phyloP scores from a whole-genome alignment of 2,113 vertebrate species.

The Macheiramphus alcinus region DNA sequence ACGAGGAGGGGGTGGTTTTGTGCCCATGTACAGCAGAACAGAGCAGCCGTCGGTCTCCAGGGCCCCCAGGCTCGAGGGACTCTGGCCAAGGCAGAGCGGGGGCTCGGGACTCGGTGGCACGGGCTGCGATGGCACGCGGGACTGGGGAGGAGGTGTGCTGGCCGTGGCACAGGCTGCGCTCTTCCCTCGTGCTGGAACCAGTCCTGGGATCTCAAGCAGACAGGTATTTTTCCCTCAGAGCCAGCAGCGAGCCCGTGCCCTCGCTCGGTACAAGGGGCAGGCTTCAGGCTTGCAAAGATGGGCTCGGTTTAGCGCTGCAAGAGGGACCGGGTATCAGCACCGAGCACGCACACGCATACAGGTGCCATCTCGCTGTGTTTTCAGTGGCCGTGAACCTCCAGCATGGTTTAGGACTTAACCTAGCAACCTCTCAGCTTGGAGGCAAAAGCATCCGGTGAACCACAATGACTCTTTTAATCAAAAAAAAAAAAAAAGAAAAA shows the following conservation, averaged over 20 bases:
- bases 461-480: background rate
- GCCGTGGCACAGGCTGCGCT: background rate
- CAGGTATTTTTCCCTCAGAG: background rate
- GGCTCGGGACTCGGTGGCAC: background rate
- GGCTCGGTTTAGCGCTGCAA: accelerated
- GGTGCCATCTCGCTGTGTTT: background rate
- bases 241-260: background rate
- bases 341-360: background rate
- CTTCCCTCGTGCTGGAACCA: background rate
- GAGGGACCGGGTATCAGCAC: background rate
- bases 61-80: background rate
- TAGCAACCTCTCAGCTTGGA: background rate
- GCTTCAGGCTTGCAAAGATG: background rate
- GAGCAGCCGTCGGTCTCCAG: background rate
- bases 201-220: background rate
- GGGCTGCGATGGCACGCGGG: background rate
- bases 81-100: background rate
- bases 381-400: background rate
- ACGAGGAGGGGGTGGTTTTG: accelerated
- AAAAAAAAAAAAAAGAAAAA: no score
- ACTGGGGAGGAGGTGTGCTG: background rate
- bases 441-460: background rate
- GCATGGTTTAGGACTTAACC: background rate
- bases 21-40: accelerated
- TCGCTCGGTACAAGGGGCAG: background rate